Percentiles rank a stretch among this genome's conserved stretches.
phyloP scores from a whole-genome alignment of 2,113 vertebrate genomes.

The Uria lomvia region DNA sequence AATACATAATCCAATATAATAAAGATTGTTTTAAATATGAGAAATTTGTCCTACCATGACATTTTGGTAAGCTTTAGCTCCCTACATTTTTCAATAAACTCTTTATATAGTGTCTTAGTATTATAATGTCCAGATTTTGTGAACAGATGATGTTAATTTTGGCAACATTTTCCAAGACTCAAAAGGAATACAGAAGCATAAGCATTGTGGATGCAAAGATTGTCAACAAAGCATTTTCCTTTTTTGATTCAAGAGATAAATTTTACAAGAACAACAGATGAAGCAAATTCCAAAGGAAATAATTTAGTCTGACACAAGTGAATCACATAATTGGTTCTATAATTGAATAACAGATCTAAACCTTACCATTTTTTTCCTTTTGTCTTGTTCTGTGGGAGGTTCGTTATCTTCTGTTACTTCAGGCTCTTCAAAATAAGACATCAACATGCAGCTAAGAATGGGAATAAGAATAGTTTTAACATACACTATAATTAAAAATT shows the following conservation, averaged over 20 bases:
- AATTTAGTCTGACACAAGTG: not conserved
- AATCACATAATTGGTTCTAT: not conserved
- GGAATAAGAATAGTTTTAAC: not conserved
- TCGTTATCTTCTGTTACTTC: conserved; percentile 89
- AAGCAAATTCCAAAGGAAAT: not conserved
- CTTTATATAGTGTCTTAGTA: not conserved
- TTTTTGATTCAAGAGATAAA: not conserved
- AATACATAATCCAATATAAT: not conserved
- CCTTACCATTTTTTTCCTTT: conserved; percentile 89
- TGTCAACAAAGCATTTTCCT: not conserved
- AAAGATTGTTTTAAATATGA: not conserved
- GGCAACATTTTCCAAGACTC: not conserved
- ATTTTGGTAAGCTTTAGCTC: not conserved
- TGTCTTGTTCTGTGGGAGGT: conserved; percentile 92
- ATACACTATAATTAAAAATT: not conserved
- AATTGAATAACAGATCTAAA: not conserved
- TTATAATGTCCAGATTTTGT: not conserved
- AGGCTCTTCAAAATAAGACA: conserved; percentile 86
- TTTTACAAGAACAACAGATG: not conserved
- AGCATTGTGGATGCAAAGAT: not conserved
- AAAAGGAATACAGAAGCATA: not conserved
- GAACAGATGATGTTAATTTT: not conserved
- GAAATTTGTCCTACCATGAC: not conserved
- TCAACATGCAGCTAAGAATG: conserved; percentile 86
- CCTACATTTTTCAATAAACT: not conserved